Conservation (phyloP, 2,797 vertebrate genomes). For the Crax fasciolata region DNA sequence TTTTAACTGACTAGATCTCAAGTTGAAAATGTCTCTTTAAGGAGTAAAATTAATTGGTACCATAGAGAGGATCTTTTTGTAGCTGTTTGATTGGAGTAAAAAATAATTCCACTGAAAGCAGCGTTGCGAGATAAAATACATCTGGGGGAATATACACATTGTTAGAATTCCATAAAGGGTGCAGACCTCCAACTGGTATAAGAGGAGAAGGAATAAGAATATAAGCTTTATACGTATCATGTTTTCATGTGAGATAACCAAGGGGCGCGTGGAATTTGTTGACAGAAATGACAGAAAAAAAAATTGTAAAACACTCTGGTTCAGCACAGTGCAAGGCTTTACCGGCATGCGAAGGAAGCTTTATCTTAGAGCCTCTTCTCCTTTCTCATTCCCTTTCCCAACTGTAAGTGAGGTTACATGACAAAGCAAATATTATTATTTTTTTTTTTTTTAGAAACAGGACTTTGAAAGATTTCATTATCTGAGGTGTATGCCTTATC, state of each 20-base stretch:
- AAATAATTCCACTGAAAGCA: neutral
- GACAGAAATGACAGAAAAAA: neutral
- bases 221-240: neutral
- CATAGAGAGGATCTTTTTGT: neutral
- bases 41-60: neutral
- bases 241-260: neutral
- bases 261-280: conserved; percentile 8
- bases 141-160: neutral
- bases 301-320: neutral
- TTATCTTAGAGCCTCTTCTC: neutral
- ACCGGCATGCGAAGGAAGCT: neutral
- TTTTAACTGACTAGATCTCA: conserved; percentile 12
- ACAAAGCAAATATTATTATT: conserved; percentile 34
- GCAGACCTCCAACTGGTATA: neutral
- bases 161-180: neutral
- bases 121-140: neutral
- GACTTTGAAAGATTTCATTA: conserved; percentile 15
- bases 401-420: conserved; percentile 16
- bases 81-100: neutral
- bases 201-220: neutral
- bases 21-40: conserved; percentile 22
- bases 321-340: conserved; percentile 2
- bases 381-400: conserved; percentile 38
- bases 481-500: neutral
- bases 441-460: neutral